A percentile compares a stretch with the other conserved stretches of the same genome.
phyloP scores from a whole-genome alignment of 2,888 invertebrate genomes.

The Ophioninae sp. region DNA sequence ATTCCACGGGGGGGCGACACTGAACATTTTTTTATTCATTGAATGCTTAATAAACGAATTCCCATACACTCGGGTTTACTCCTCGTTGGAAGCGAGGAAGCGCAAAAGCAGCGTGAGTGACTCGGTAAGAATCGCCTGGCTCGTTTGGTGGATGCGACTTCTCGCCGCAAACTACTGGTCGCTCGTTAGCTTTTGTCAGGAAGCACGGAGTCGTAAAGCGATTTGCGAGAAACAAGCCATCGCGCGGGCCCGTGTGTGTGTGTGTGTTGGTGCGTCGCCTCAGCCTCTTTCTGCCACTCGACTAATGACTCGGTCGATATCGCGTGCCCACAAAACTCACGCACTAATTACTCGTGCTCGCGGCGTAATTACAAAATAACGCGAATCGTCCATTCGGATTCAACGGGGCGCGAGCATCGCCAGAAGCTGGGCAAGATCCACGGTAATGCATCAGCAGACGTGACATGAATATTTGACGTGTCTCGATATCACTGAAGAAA shows the following conservation, averaged over 20 bases:
- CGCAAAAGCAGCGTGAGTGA: slow-evolving; percentile 21
- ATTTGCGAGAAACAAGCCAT: slow-evolving; percentile 58
- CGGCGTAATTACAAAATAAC: slow-evolving; percentile 57
- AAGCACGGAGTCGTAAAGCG: slow-evolving; percentile 54
- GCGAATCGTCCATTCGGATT: slow-evolving; percentile 53
- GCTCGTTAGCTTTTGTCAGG: slow-evolving; percentile 61
- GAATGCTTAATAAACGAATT: slow-evolving; percentile 6
- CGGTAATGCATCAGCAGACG: not conserved
- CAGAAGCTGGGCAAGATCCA: slow-evolving; percentile 7
- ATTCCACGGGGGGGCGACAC: not conserved
- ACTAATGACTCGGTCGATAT: slow-evolving; percentile 62
- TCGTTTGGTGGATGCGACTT: slow-evolving; percentile 28
- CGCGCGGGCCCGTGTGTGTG: not conserved
- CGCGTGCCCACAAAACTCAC: slow-evolving; percentile 52
- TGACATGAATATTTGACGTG: not conserved
- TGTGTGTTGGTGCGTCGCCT: slow-evolving; percentile 3
- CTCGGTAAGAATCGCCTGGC: slow-evolving; percentile 34
- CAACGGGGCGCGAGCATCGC: slow-evolving; percentile 45
- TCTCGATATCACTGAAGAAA: slow-evolving; percentile 24
- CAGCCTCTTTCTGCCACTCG: slow-evolving; percentile 40
- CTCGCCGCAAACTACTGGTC: slow-evolving; percentile 44
- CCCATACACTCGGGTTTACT: not conserved
- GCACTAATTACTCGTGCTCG: slow-evolving; percentile 58
- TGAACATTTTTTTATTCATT: not conserved
- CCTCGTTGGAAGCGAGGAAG: not conserved